Evolutionary conservation across 2,888 invertebrate species (phyloP), one percentile per base, ranked within the genome.

Genomic region (Ormyrus nitidulus): DNA sequence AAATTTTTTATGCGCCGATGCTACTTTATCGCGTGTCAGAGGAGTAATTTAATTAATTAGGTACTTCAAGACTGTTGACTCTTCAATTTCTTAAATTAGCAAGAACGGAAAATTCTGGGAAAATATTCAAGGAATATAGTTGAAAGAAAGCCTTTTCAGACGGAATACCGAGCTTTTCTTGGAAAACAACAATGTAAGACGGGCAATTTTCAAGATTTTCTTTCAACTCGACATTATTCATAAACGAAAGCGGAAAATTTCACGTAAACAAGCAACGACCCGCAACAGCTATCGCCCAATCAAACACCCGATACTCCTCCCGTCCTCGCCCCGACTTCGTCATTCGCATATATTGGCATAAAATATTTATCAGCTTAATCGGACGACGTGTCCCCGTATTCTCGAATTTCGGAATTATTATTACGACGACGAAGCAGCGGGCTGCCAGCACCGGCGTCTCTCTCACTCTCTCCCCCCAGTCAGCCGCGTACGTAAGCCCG

Each of bases 371-470:
- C 70, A 56, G 61, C 19, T 66, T 78, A 66, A 78, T 66, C 77
- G 10, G 13, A 34, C n/a, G 13, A 7, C 62, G 34, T 59, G 54
- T 64, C 53, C 58, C 46, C 56, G 61, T 61, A 78, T 76, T 79
- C 75, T 79, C 79, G 19, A 81, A 81, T 81, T 81, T 81, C 75
- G 58, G 59, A 79, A 81, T 76, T 64, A 76, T 78, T 77, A 76
- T 77, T 71, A 74, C 49, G 65, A 68, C 70, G 58, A 79, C 48
- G 75, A 74, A 64, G 13, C 10, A 34, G 10, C 58, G 44, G 13
- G 59, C 11, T 69, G 69, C 56, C 48, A 51, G 54, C 49, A 51
- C 58, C 48, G 56, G 54, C 49, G 58, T 53, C 54, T 64, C 66
- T 46, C 49, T 74, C n/a, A n/a, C 77, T 19, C 53, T 65, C 65